Evolutionary conservation across 2,888 invertebrate species (phyloP), one percentile per base, ranked within the genome.

Genomic region (Anarsia innoxiella): DNA sequence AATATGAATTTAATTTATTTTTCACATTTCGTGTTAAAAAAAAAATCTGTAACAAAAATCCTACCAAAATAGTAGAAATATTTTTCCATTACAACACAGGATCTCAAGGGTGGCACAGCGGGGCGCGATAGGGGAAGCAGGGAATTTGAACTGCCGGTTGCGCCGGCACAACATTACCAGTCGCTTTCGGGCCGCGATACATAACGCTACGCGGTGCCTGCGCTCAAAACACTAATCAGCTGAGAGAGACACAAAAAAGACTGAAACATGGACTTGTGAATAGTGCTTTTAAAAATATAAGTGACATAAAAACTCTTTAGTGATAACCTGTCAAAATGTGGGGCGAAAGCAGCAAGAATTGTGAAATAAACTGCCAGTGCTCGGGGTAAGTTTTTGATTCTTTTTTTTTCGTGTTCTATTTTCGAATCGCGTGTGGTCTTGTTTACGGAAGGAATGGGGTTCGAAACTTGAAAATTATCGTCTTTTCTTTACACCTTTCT

Each of bases 341-440:
- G 77, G 79, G 75, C 12, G 78, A 69, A 42, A 74, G 60, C 59
- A 78, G 78, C 46, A 62, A 73, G 41, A 62, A 67, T 31, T 83
- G 83, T 54, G 83, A 83, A 43, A 56, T 46, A 1, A 73, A 82
- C 60, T 83, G 83, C 60, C 80, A 83, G 44, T 83, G 83, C 39
- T 77, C 80, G 12, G 80, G 80, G 83, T 83, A 46, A 69, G 80
- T 69, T 46, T 3, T n/a, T n/a, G 13, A 36, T 13, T 26, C 15
- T 27, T 47, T 41, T 47, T 41, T 28, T 39, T 33, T 12, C 13
- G 12, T 36, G 38, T 41, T 31, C 34, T n/a, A n/a, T n/a, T n/a
- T n/a, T n/a, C n/a, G n/a, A n/a, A n/a, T 37, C 29, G 12, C 3
- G 36, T 31, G 34, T 29, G 25, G 11, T 12, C 13, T n/a, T 31